These are phyloP conservation scores for Antrozous pallidus DNA, from an alignment of 2,797 vertebrate genomes.

Conservation along the genomic window DNA sequence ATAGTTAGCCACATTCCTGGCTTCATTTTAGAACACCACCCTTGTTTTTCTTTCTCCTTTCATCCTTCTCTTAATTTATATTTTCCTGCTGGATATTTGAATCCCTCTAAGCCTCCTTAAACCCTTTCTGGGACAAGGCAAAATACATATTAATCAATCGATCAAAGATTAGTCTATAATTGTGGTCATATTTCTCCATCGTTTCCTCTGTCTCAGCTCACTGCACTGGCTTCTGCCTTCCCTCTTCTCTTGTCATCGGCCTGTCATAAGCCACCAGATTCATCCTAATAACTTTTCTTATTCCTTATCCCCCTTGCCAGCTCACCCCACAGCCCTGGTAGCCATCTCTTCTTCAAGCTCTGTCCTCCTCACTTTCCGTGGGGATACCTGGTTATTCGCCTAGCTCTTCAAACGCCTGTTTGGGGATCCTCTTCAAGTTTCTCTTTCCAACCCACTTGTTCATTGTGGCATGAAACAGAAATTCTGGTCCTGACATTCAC, in stretches of 20 bases:
- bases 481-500: not conserved
- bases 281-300: not conserved
- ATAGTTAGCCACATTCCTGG: not conserved
- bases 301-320: not conserved
- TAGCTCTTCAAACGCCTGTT: not conserved
- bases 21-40: not conserved
- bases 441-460: not conserved
- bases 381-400: not conserved
- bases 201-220: not conserved
- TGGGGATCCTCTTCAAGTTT: not conserved
- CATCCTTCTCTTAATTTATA: not conserved
- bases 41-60: not conserved
- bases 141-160: not conserved
- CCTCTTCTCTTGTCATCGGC: not conserved
- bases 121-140: constrained; percentile 1
- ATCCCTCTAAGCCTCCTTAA: not conserved
- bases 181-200: not conserved
- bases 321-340: too few species aligned
- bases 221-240: not conserved
- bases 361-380: not conserved
- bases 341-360: not conserved
- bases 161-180: not conserved
- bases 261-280: not conserved
- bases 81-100: not conserved
- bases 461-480: not conserved